Conservation (phyloP, 2,888 invertebrate species). For the Crematogaster levior region DNA sequence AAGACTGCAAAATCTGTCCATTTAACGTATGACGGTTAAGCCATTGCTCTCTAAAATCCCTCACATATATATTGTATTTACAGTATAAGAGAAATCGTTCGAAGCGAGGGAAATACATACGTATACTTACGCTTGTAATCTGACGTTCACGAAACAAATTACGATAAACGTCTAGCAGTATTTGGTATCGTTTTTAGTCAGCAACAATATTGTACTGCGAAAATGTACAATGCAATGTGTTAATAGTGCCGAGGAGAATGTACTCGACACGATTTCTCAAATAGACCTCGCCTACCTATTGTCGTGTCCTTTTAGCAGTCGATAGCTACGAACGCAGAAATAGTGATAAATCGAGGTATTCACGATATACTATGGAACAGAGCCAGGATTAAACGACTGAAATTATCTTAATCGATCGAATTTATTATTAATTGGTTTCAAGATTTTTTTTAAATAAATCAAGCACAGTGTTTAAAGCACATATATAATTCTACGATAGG, state of each 20-base stretch:
- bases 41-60: constrained; percentile 67
- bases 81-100: constrained; percentile 28
- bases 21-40: constrained; percentile 72
- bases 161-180: constrained; percentile 42
- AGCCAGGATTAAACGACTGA: not conserved
- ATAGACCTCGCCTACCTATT: constrained; percentile 26
- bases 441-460: not conserved
- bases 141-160: constrained; percentile 48
- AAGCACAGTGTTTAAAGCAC: not conserved
- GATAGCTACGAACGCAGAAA: not conserved
- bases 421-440: not conserved
- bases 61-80: constrained; percentile 56
- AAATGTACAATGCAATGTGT: constrained; percentile 18
- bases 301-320: not conserved
- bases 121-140: constrained; percentile 62
- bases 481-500: not conserved
- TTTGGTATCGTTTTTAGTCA: constrained; percentile 37
- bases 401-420: not conserved
- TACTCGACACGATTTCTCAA: not conserved
- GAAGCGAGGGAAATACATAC: constrained; percentile 52
- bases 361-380: not conserved
- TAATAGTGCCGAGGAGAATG: constrained; percentile 11
- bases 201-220: constrained; percentile 22
- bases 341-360: constrained; percentile 19
- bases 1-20: constrained; percentile 85